phyloP scores from a whole-genome alignment of 2,113 vertebrate species.

The Sylvicapra grimmia region DNA sequence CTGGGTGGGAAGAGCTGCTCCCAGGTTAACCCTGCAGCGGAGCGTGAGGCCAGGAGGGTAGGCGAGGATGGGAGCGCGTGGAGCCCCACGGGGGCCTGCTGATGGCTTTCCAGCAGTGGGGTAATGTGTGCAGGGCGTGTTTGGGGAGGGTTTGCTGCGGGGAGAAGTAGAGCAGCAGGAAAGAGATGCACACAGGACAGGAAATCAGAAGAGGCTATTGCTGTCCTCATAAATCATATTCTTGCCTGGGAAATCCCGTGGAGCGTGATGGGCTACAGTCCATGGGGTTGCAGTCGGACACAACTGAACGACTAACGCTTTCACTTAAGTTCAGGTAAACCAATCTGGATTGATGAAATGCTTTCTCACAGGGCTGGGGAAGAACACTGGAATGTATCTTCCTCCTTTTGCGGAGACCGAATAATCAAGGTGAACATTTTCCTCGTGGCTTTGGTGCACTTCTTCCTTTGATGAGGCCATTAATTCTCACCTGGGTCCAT shows the following conservation, averaged over 20 bases:
- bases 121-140: not conserved
- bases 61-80: not conserved
- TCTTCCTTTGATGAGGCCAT: not conserved
- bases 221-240: not conserved
- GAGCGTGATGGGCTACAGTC: not conserved
- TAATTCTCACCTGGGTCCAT: not conserved
- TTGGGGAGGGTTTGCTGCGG: not conserved
- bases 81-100: not conserved
- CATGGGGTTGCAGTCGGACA: not conserved
- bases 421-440: not conserved
- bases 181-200: not conserved
- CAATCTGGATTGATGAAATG: not conserved
- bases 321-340: not conserved
- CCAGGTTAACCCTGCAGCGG: not conserved
- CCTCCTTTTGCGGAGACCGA: fast-evolving
- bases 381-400: not conserved
- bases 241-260: not conserved
- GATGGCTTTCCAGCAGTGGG: not conserved
- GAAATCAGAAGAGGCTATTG: not conserved
- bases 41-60: not conserved
- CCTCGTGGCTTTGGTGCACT: not conserved
- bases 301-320: not conserved
- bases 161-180: no score
- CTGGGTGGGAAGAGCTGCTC: not conserved
- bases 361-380: not conserved